A percentile compares a stretch with the other conserved stretches of the same genome.
phyloP scores from a whole-genome alignment of 2,888 invertebrate genomes.

The Anticlea derivata region DNA sequence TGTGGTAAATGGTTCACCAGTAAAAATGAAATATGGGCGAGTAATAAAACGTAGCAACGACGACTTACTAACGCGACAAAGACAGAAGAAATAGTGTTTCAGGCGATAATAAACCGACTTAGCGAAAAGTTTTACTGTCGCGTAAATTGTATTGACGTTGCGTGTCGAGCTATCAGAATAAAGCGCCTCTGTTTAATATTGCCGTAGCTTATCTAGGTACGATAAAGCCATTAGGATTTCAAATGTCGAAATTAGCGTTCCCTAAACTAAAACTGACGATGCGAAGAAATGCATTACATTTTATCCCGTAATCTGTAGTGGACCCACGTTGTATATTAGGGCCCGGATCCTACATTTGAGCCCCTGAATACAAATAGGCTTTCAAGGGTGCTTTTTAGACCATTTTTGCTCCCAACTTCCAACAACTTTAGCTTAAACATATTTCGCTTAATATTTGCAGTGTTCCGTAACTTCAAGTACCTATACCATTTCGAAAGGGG shows the following conservation, averaged over 20 bases:
- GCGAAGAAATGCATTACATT: constrained; percentile 16
- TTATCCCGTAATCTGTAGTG: constrained; percentile 22
- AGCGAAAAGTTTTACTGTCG: constrained; percentile 13
- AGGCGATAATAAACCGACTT: background rate
- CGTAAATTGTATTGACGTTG: constrained; percentile 16
- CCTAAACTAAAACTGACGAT: background rate
- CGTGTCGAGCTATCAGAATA: constrained; percentile 3
- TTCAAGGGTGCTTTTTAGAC: constrained; percentile 5
- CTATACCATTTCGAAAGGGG: no score
- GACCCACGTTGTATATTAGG: constrained; percentile 17
- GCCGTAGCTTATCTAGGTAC: no score
- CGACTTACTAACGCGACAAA: background rate
- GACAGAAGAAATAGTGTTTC: no score
- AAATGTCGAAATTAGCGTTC: background rate
- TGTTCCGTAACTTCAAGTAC: no score
- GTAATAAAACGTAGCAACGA: background rate
- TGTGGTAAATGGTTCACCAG: no score
- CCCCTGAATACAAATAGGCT: constrained; percentile 25
- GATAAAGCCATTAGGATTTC: no score
- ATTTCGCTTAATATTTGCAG: no score
- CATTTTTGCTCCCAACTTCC: constrained; percentile 7
- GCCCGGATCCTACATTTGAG: constrained; percentile 11
- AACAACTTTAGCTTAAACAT: constrained; percentile 11
- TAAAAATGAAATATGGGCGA: background rate
- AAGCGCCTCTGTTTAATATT: constrained; percentile 1